These are phyloP conservation scores for Nephrocerus scutellatus DNA, from an alignment of 2,888 invertebrate species.

Conservation along the genomic window DNA sequence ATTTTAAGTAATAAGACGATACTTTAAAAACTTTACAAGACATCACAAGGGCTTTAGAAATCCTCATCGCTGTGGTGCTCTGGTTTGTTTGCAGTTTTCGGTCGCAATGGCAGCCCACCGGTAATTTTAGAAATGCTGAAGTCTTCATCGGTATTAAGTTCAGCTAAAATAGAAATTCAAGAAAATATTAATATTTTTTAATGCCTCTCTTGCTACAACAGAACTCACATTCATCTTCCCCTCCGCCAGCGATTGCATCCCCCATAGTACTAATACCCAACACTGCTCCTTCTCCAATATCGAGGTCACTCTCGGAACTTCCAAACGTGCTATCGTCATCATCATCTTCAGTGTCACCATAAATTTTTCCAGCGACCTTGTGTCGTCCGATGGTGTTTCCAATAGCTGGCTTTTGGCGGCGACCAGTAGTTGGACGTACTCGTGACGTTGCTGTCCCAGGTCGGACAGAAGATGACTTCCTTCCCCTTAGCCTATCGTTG, in stretches of 20 bases:
- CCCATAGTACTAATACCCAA: conserved; percentile 28
- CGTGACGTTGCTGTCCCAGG: conserved; percentile 34
- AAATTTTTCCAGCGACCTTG: conserved; percentile 24
- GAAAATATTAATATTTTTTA: neutral
- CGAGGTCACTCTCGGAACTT: conserved; percentile 44
- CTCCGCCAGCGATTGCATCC: conserved; percentile 9
- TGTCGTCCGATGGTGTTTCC: conserved; percentile 22
- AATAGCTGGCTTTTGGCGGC: conserved; percentile 31
- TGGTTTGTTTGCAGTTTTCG: conserved; percentile 41
- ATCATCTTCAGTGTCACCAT: conserved; percentile 25
- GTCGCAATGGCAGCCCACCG: conserved; percentile 37
- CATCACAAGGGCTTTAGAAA: conserved; percentile 36
- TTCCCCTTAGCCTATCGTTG: neutral
- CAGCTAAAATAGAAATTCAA: conserved; percentile 30
- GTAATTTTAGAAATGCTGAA: conserved; percentile 44
- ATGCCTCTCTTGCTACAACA: neutral
- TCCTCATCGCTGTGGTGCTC: conserved; percentile 45
- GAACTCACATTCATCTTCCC: conserved; percentile 32
- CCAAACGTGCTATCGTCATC: conserved; percentile 44
- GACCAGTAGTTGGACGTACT: conserved; percentile 43
- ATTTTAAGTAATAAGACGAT: no score
- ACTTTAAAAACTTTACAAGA: no score
- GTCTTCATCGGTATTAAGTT: conserved; percentile 43
- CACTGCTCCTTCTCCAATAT: conserved; percentile 36
- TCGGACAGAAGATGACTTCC: conserved; percentile 18